These are phyloP conservation scores for Rhingia campestris DNA, from an alignment of 2,888 invertebrate species.

Conservation along the genomic window DNA sequence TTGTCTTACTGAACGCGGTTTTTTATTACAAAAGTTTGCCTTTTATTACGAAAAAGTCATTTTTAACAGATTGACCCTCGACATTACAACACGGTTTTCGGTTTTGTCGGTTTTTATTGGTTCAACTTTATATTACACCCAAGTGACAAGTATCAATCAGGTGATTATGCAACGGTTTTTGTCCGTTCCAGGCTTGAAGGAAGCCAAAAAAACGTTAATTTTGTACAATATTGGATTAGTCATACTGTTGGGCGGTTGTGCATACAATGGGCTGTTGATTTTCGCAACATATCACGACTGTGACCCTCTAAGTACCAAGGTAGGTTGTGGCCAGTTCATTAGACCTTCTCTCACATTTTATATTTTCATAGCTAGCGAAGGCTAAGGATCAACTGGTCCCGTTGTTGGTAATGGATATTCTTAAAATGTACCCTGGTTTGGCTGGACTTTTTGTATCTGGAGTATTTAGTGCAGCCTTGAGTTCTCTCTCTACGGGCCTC, in stretches of 20 bases:
- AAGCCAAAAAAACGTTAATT: conserved; percentile 87
- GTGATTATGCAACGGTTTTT: conserved; percentile 93
- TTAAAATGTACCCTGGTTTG: conserved; percentile 90
- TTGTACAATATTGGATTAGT: conserved; percentile 86
- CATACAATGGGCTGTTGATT: conserved; percentile 89
- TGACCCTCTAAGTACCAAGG: conserved; percentile 91
- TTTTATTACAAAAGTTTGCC: not conserved
- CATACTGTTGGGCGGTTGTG: conserved; percentile 86
- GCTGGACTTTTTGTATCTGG: conserved; percentile 95
- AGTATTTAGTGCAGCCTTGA: conserved; percentile 94
- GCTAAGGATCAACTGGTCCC: conserved; percentile 92
- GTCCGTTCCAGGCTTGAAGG: conserved; percentile 87
- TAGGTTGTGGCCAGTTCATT: conserved; percentile 79
- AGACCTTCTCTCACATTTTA: not conserved
- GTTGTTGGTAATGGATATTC: conserved; percentile 92
- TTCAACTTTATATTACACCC: conserved; percentile 89
- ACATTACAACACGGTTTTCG: conserved; percentile 90
- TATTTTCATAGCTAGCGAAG: conserved; percentile 85
- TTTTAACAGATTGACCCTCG: conserved; percentile 87
- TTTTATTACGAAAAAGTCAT: not conserved
- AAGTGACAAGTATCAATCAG: conserved; percentile 91
- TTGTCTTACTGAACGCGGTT: no score
- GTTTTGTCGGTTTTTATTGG: conserved; percentile 90
- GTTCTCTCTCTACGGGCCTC: conserved; percentile 90
- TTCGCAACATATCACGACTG: conserved; percentile 90